Evolutionary conservation across 2,113 vertebrate species (phyloP).

Genomic region (Scatophagus argus): DNA sequence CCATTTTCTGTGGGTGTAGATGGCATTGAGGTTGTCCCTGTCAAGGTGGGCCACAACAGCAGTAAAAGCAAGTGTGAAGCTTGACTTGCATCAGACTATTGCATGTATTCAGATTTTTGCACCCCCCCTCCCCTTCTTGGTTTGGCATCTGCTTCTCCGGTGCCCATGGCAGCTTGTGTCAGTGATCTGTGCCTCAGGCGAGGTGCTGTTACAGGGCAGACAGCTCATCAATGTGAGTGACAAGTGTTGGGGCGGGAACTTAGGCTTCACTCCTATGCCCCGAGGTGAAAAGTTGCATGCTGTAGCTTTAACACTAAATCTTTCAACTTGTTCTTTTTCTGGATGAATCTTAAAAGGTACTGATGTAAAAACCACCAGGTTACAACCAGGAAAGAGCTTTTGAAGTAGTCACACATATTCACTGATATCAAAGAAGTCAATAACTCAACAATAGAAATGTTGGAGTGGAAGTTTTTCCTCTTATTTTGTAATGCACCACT

Average conservation of each 20-base stretch:
- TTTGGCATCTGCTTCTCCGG: constrained; percentile 25
- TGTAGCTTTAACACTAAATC: constrained; percentile 32
- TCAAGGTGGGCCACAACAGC: constrained; percentile 28
- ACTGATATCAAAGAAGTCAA: not conserved
- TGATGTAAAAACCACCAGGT: constrained; percentile 35
- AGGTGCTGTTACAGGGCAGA: constrained; percentile 47
- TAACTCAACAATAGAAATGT: constrained; percentile 7
- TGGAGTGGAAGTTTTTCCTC: not conserved
- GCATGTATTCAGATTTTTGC: constrained; percentile 4
- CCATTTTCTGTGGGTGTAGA: not conserved
- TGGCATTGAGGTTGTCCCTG: not conserved
- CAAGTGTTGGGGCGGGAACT: constrained; percentile 52
- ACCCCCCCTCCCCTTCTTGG: not conserved
- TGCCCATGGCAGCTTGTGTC: constrained; percentile 32
- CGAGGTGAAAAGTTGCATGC: constrained; percentile 41
- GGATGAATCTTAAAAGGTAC: constrained; percentile 27
- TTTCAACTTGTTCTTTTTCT: constrained; percentile 16
- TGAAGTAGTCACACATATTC: constrained; percentile 45
- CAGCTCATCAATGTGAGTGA: constrained; percentile 73
- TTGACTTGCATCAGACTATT: constrained; percentile 19
- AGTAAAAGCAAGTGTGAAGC: constrained; percentile 39
- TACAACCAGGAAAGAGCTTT: constrained; percentile 35
- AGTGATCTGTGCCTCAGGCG: constrained; percentile 51
- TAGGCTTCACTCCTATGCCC: constrained; percentile 35
- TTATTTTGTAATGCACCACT: not conserved